Percentiles rank a stretch among this genome's conserved stretches.
Evolutionary conservation across 2,113 vertebrate genomes (phyloP).

Genomic region (Tichodroma muraria): DNA sequence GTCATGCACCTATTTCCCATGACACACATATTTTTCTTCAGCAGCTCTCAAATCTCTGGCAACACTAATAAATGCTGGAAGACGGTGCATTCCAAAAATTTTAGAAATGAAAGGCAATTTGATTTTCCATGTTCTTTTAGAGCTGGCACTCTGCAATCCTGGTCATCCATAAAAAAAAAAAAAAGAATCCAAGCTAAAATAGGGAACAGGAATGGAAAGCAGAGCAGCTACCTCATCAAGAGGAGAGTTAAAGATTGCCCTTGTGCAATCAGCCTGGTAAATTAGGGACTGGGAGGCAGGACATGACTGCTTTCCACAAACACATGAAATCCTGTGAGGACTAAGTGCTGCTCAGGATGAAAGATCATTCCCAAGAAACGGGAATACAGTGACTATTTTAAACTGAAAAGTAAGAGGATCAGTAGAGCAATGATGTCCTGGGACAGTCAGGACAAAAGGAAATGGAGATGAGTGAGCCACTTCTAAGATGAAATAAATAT

Average conservation of each 20-base stretch:
- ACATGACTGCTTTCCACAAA: neutral
- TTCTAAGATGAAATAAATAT: neutral
- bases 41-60: neutral
- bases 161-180: neutral
- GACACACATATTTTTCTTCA: neutral
- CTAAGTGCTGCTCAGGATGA: neutral
- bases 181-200: neutral
- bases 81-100: neutral
- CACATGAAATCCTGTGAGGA: neutral
- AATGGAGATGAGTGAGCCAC: neutral
- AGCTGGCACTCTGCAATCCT: neutral
- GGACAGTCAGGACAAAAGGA: neutral
- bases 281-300: neutral
- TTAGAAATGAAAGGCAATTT: neutral
- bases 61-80: neutral
- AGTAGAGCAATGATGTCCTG: neutral
- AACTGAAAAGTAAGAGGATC: neutral
- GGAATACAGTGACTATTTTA: neutral
- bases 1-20: neutral
- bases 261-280: neutral
- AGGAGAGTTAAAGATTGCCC: neutral
- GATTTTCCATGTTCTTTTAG: neutral
- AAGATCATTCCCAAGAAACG: neutral
- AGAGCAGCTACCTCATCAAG: neutral
- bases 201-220: neutral